Conservation (phyloP, 2,888 invertebrate species). For the Darwinula stevensoni region DNA sequence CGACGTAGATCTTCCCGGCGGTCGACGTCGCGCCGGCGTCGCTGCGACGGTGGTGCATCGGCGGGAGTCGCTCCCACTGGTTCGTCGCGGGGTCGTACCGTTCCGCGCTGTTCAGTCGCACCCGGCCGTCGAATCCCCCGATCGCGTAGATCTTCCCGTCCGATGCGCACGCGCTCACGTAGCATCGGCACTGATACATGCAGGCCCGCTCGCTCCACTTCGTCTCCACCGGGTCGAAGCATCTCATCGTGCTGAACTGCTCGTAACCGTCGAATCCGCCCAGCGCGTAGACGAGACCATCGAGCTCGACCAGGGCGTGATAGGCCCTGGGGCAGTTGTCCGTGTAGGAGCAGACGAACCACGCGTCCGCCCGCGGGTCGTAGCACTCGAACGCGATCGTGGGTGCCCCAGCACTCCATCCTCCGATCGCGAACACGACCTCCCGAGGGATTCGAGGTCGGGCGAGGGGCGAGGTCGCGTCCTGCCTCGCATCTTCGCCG, state of each 20-base stretch:
- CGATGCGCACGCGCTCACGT: slow-evolving; percentile 39
- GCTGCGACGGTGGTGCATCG: slow-evolving; percentile 31
- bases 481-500: no score
- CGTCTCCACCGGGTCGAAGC: slow-evolving; percentile 14
- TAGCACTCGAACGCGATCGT: slow-evolving; percentile 28
- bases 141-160: slow-evolving; percentile 16
- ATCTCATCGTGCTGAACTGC: slow-evolving; percentile 17
- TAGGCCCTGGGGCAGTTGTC: slow-evolving; percentile 39
- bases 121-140: slow-evolving; percentile 17
- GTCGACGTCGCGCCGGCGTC: slow-evolving; percentile 43
- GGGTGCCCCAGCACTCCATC: slow-evolving; percentile 40
- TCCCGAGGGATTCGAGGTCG: slow-evolving; percentile 32
- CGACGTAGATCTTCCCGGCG: slow-evolving; percentile 35
- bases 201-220: slow-evolving; percentile 18
- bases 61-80: slow-evolving; percentile 16
- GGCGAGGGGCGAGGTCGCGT: no score
- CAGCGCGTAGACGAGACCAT: slow-evolving; percentile 17
- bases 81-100: slow-evolving; percentile 12
- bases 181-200: slow-evolving; percentile 20
- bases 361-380: slow-evolving; percentile 27
- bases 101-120: slow-evolving; percentile 15
- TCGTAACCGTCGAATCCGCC: slow-evolving; percentile 20
- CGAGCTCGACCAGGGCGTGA: slow-evolving; percentile 28
- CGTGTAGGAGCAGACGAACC: slow-evolving; percentile 37
- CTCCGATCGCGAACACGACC: slow-evolving; percentile 21